phyloP scores from a whole-genome alignment of 2,888 invertebrate species.

The Melinaea marsaeus region DNA sequence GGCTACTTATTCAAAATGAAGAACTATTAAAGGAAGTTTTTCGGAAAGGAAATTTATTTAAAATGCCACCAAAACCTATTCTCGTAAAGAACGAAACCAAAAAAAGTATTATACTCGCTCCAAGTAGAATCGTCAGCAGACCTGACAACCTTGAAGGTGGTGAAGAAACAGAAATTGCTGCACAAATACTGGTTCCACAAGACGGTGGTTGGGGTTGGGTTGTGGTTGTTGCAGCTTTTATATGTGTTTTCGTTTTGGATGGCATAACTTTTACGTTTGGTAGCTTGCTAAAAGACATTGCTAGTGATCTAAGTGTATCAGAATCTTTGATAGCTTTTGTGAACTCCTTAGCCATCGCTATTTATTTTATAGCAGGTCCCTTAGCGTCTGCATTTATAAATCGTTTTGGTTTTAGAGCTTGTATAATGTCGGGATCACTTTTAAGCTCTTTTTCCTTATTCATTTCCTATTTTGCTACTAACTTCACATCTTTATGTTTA shows the following conservation, averaged over 20 bases:
- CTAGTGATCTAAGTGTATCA: constrained; percentile 46
- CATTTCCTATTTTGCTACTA: constrained; percentile 53
- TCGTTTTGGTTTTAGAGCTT: constrained; percentile 65
- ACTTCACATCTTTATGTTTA: constrained; percentile 45
- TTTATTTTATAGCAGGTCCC: constrained; percentile 60
- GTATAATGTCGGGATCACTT: constrained; percentile 60
- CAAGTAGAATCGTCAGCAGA: constrained; percentile 48
- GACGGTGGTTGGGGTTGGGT: constrained; percentile 72
- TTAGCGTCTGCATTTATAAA: constrained; percentile 65
- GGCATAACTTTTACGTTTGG: constrained; percentile 64
- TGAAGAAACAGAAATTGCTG: constrained; percentile 67
- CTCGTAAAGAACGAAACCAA: constrained; percentile 37
- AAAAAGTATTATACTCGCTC: constrained; percentile 47
- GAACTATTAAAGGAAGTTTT: not conserved
- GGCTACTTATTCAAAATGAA: not conserved
- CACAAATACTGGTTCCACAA: constrained; percentile 62
- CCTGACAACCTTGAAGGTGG: constrained; percentile 51
- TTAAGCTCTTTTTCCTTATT: constrained; percentile 52
- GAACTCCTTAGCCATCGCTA: constrained; percentile 59
- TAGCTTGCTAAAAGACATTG: constrained; percentile 53
- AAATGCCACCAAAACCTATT: constrained; percentile 37
- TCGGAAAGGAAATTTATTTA: constrained; percentile 5
- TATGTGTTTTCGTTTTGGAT: constrained; percentile 53
- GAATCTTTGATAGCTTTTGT: constrained; percentile 53
- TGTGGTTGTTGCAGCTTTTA: constrained; percentile 55